Evolutionary conservation across 92 coral and sea anemone genomes (phyloP), one percentile per base, ranked within the genome.

Genomic region (Phenganax subtilis): DNA sequence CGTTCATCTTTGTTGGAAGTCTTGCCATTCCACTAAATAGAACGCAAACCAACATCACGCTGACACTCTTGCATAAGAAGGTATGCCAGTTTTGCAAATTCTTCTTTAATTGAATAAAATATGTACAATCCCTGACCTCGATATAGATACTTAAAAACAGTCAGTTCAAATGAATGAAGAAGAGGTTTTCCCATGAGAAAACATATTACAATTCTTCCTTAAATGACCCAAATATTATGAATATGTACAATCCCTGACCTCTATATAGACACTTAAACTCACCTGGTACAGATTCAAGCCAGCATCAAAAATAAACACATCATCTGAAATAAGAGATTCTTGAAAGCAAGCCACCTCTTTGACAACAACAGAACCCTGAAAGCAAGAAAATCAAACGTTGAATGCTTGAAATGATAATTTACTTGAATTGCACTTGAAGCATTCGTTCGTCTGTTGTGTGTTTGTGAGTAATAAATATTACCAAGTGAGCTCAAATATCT

Each of bases 221-320:
- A 37, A 37, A 37, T 37, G 47, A 2, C 5, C 5, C 47, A 37
- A 37, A 37, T 37, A 37, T 37, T 37, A 37, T 37, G 5, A 37
- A 37, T 37, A 37, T 37, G 47, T 37, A 37, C 47, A 37, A 37
- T 37, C 47, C 47, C 47, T 37, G 47, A 37, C 47, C 47, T 37
- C 5, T 2, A 37, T 37, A 37, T 37, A 37, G 47, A 37, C 47
- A 37, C 8, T 5, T 27, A 2, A 75, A 17, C 60, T 6, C 16
- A 89, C 98, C 97, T 91, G 98, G 69, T 44, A 91, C 29, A 93
- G 66, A 12, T 77, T 62, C 60, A 90, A 82, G 3, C 98, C 98
- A 53, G 75, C 85, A 62, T 93, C 98, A 76, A 93, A 66, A 74
- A 93, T 80, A 72, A 88, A 93, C 60, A 89, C 96, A 75, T 93